Base-by-base conservation (phyloP, 2,888 invertebrate genomes). In the Prenolepis imparis region DNA sequence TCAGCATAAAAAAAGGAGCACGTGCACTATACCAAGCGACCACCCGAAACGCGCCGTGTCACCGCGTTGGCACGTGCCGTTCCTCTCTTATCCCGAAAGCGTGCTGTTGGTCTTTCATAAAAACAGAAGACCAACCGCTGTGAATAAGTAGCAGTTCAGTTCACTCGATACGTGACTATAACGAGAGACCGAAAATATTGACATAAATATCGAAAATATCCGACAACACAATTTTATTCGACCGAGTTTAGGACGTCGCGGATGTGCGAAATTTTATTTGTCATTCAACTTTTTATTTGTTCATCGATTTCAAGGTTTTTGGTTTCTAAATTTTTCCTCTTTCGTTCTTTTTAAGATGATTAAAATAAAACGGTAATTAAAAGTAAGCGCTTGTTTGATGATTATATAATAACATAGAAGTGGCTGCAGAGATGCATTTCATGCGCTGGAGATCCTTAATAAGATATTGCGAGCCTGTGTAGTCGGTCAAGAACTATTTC, bases 401-500 rank as follows among this genome's bases (percentile, higher is more conserved):
- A 21, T 36, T 59, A 21, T 52, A 41, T 39, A 82, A 44, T 39
- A 52, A 21, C 11, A 18, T 55, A 15, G 6, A 48, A 61, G 48
- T 12, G 55, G 9, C 15, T 8, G 8, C 73, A 12, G 74, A 24
- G 67, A 52, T 74, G 85, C 78, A 82, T 89, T 89, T 89, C 87
- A 89, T 78, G 86, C 83, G 67, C 82, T 86, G 83, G 32, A 64
- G 64, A 57, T 86, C 86, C 83, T 85, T 78, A 64, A n/a, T n/a
- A n/a, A 83, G 84, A 75, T 84, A 86, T 81, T 78, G 82, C 82
- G 84, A 84, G 85, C 89, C 63, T 15, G 74, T 59, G 59, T 41
- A 67, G 59, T 82, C 82, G 82, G 66, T 74, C 70, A 70, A 72
- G 74, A 87, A 89, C 86, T 84, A 81, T 90, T 90, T 90, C 90